Conservation (phyloP, 2,797 vertebrate genomes). For the Pipistrellus kuhlii region DNA sequence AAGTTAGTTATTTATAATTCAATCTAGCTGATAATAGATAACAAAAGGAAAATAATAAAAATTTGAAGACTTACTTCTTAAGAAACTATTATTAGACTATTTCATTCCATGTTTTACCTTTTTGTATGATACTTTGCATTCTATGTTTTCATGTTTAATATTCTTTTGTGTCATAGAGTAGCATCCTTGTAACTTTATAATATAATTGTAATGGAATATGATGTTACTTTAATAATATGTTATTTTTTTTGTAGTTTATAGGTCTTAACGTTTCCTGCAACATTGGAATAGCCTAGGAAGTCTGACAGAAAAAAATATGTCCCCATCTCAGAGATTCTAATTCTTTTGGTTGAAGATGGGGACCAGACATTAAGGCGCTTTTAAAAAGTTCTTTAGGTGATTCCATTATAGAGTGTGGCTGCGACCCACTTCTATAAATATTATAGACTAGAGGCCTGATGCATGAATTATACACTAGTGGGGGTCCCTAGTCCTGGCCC, state of each 20-base stretch:
- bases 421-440: background rate
- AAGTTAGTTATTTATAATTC: constrained; percentile 62
- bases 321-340: background rate
- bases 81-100: constrained; percentile 39
- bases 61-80: constrained; percentile 61
- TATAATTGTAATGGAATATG: background rate
- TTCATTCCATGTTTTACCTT: constrained; percentile 56
- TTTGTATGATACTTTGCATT: constrained; percentile 33
- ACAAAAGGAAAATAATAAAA: constrained; percentile 68
- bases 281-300: background rate
- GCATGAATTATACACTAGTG: too few species aligned
- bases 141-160: background rate
- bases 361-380: background rate
- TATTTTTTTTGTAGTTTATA: background rate
- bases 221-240: background rate
- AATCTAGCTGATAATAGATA: constrained; percentile 56
- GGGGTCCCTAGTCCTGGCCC: too few species aligned
- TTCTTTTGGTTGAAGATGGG: background rate
- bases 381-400: background rate
- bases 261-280: background rate
- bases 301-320: background rate
- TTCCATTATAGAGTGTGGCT: background rate
- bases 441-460: background rate
- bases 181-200: background rate
- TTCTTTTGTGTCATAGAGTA: background rate